Evolutionary conservation across 2,797 vertebrate genomes (phyloP).

Genomic region (Micrastur ruficollis): DNA sequence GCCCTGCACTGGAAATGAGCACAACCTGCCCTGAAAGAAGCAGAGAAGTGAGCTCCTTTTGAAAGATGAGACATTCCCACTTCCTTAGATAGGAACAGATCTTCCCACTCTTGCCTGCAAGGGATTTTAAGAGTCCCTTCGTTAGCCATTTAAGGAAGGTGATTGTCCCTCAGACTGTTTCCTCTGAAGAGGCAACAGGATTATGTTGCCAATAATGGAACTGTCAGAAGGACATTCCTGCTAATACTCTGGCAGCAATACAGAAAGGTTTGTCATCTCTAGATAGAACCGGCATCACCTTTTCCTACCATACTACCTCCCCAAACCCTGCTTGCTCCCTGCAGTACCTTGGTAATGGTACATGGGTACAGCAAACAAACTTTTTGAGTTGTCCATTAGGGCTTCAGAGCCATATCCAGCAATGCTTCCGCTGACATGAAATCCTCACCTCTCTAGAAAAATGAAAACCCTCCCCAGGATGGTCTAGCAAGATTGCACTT

Average conservation of each 20-base stretch:
- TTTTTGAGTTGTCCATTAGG: fast-evolving
- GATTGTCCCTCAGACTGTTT: not conserved
- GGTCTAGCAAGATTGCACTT: not conserved
- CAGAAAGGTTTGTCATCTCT: not conserved
- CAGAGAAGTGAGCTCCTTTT: not conserved
- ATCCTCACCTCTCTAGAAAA: not conserved
- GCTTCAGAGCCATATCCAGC: not conserved
- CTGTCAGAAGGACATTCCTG: not conserved
- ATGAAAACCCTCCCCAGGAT: not conserved
- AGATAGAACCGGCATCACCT: not conserved
- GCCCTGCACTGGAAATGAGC: not conserved
- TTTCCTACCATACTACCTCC: not conserved
- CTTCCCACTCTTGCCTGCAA: not conserved
- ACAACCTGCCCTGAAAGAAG: not conserved
- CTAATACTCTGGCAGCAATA: not conserved
- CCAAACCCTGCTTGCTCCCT: not conserved
- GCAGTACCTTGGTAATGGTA: not conserved
- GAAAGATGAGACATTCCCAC: not conserved
- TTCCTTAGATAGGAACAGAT: not conserved
- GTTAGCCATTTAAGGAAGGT: not conserved
- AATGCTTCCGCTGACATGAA: not conserved
- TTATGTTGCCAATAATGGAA: not conserved
- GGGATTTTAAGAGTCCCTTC: not conserved
- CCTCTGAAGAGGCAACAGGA: not conserved
- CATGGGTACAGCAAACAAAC: fast-evolving